Evolutionary conservation across 2,888 invertebrate genomes (phyloP).

Genomic region (Drosophila lutescens): DNA sequence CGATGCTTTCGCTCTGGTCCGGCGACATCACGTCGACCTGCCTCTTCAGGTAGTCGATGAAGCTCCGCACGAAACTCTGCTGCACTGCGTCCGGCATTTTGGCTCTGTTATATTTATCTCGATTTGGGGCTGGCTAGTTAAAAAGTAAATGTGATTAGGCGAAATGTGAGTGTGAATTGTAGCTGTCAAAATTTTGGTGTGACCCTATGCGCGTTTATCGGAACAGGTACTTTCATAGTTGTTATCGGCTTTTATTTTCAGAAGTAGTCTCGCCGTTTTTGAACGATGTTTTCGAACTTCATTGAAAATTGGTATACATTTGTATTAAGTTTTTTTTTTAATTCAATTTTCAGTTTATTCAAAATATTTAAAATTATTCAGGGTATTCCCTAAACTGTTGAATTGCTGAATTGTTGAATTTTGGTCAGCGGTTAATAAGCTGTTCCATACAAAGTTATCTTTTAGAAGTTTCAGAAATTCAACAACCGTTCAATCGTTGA

Average conservation of each 20-base stretch:
- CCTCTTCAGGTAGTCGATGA: slow-evolving; percentile 82
- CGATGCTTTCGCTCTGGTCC: slow-evolving; percentile 86
- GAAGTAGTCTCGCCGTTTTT: neutral
- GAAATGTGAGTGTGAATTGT: slow-evolving; percentile 20
- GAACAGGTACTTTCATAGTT: neutral
- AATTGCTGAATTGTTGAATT: no score
- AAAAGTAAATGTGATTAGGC: slow-evolving; percentile 38
- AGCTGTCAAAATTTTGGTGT: neutral
- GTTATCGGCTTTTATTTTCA: neutral
- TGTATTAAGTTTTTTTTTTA: no score
- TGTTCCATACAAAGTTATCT: no score
- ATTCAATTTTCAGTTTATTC: no score
- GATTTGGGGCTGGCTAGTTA: neutral
- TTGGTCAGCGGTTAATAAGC: no score
- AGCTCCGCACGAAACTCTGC: slow-evolving; percentile 82
- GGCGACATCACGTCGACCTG: slow-evolving; percentile 81
- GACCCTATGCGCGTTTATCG: neutral
- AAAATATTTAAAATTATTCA: no score
- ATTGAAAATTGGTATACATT: no score
- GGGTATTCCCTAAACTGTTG: no score
- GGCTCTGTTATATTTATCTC: neutral
- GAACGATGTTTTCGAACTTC: neutral
- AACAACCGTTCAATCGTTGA: no score
- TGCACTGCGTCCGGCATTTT: slow-evolving; percentile 82
- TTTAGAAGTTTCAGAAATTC: no score